Evolutionary conservation across 2,113 vertebrate species (phyloP), one percentile per base, ranked within the genome.

Genomic region (Callorhinus ursinus): DNA sequence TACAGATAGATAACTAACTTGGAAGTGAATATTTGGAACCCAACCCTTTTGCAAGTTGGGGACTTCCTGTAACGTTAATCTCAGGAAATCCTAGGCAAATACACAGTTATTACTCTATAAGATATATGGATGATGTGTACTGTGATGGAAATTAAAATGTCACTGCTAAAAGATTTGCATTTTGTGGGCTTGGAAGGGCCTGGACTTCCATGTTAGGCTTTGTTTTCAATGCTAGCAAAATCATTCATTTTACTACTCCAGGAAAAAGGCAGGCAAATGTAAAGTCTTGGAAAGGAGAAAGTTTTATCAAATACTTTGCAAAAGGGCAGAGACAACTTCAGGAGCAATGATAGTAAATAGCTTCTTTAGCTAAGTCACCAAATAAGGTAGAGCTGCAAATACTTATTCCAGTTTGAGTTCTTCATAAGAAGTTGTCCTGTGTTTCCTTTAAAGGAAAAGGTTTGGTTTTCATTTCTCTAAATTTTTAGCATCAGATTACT

Each of bases 391-490:
- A 95, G 46, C 8, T 57, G 1, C 74, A 72, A 53, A 85, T 93
- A 80, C 33, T 81, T 90, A 71, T 72, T 85, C 51, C 49, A 80
- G n/a, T 76, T 82, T 46, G 55, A 90, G 39, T 76, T 94, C 42
- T 72, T 89, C 83, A 18, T 81, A 55, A 83, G 67, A 88, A 42
- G 13, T 79, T 39, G 31, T 71, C 71, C 67, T 74, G 31, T 39
- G n/a, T 85, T 36, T 81, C 67, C 69, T 86, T 92, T 83, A 51
- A 88, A 42, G 57, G 61, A 19, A 63, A 90, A 91, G 16, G 2
- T 79, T 96, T 85, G n/a, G 22, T 94, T 97, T 97, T 77, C 53
- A 55, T 85, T 97, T 97, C 85, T 90, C 53, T 91, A 74, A 93
- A 79, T 82, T 33, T 65, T 88, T 79, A 65, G 12, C 4, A n/a